phyloP scores from a whole-genome alignment of 2,888 invertebrate genomes.

The Eupsilia transversa region DNA sequence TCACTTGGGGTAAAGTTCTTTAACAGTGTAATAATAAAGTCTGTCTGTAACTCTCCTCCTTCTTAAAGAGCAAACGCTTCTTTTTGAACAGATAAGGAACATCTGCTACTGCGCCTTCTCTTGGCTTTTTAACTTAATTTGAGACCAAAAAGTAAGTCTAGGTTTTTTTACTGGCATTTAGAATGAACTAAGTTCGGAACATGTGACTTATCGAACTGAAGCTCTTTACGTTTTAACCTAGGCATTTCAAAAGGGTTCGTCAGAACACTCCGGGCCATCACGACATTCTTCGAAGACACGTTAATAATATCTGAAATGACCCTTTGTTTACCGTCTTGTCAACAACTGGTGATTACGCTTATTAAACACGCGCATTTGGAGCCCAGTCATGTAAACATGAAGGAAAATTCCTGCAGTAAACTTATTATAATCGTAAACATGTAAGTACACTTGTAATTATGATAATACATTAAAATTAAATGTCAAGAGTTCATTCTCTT shows the following conservation, averaged over 20 bases:
- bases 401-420: slow-evolving; percentile 52
- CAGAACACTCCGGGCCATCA: background rate
- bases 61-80: background rate
- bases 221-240: background rate
- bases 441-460: slow-evolving; percentile 17
- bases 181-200: background rate
- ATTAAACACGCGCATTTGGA: slow-evolving; percentile 46
- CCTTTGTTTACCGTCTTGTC: slow-evolving; percentile 52
- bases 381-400: slow-evolving; percentile 36
- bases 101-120: background rate
- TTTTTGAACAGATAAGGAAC: background rate
- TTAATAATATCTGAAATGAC: slow-evolving; percentile 23
- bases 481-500: slow-evolving; percentile 27
- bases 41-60: background rate
- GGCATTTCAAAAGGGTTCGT: background rate
- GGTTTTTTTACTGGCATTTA: background rate
- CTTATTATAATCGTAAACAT: slow-evolving; percentile 34
- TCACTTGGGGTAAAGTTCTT: slow-evolving; percentile 35
- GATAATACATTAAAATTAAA: slow-evolving; percentile 40
- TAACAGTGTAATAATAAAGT: background rate
- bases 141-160: background rate
- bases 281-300: background rate
- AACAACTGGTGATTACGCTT: slow-evolving; percentile 41
- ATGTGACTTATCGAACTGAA: background rate
- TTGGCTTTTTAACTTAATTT: background rate